Evolutionary conservation across 2,113 vertebrate genomes (phyloP).

Genomic region (Rhabdomys dilectus): DNA sequence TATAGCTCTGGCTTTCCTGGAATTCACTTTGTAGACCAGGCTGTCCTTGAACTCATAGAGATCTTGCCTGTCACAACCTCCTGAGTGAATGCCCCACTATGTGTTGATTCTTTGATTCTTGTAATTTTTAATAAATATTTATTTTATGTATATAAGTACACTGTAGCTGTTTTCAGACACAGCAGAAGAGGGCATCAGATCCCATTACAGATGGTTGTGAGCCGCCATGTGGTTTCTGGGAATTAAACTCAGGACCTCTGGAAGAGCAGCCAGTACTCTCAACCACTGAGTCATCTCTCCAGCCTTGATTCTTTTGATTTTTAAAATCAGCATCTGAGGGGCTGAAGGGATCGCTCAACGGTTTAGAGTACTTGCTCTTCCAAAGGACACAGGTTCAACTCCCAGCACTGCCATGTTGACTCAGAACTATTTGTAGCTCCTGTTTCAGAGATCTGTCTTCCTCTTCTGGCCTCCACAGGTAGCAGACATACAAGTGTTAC

Average conservation of each 20-base stretch:
- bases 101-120: neutral
- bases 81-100: neutral
- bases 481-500: neutral
- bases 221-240: no score
- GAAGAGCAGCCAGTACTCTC: no score
- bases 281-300: no score
- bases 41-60: neutral
- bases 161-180: no score
- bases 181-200: no score
- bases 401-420: neutral
- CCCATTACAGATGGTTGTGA: no score
- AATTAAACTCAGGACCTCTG: no score
- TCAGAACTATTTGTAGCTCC: neutral
- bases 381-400: neutral
- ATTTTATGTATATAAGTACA: no score
- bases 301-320: no score
- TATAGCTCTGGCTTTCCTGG: neutral
- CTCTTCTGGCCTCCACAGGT: neutral
- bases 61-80: neutral
- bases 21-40: neutral
- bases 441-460: neutral
- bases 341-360: neutral
- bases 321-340: neutral
- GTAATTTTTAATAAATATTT: no score
- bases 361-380: neutral